phyloP scores from a whole-genome alignment of 1,140 invertebrate species.

The Phenacoccus solenopsis region DNA sequence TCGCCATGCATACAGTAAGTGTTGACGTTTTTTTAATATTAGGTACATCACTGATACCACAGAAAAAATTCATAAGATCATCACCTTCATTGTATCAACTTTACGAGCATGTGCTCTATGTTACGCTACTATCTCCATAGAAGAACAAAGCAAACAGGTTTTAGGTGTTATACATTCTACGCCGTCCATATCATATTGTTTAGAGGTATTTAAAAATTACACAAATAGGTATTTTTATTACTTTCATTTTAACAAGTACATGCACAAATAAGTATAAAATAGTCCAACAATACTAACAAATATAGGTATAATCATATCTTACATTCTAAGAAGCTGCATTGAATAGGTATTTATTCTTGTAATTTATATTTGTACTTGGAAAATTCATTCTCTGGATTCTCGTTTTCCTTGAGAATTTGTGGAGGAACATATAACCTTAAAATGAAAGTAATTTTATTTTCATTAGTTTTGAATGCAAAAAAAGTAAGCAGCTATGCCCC shows the following conservation, averaged over 20 bases:
- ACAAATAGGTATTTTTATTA: neutral
- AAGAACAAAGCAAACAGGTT: constrained; percentile 22
- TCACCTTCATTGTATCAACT: constrained; percentile 21
- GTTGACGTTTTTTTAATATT: neutral
- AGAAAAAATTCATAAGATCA: constrained; percentile 20
- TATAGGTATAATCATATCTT: too few relatives aligned
- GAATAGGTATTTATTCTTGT: too few relatives aligned
- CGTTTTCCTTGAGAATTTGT: neutral
- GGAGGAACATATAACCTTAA: neutral
- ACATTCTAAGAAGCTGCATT: too few relatives aligned
- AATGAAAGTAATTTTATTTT: neutral
- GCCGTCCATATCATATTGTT: constrained; percentile 20
- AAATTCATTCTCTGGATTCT: neutral
- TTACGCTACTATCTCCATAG: constrained; percentile 16
- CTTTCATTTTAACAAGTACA: too few relatives aligned
- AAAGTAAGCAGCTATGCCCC: too few relatives aligned
- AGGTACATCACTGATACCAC: neutral
- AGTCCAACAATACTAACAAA: too few relatives aligned
- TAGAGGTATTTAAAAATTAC: constrained; percentile 21
- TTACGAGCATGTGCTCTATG: constrained; percentile 20
- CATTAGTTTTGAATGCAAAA: too few relatives aligned
- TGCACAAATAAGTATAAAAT: too few relatives aligned
- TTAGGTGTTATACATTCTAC: constrained; percentile 19
- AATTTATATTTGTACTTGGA: neutral
- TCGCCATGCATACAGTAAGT: too few relatives aligned